These are phyloP conservation scores for Diarsia mendica DNA, from an alignment of 2,888 invertebrate genomes.

Conservation along the genomic window DNA sequence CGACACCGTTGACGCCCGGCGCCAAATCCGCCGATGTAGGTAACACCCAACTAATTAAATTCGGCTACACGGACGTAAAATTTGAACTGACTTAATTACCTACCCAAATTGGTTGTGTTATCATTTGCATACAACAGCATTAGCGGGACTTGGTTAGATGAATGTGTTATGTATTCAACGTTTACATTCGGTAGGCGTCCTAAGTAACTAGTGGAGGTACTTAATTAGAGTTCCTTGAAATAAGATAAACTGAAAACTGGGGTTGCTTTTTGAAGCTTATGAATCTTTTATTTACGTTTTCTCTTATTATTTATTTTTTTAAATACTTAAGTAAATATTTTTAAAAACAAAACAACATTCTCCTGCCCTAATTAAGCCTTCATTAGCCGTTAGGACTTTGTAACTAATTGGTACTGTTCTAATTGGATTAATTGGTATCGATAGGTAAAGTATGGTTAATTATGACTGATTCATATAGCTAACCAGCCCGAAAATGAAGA, in stretches of 20 bases:
- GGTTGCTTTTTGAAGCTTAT: not conserved
- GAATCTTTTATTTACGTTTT: no score
- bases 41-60: constrained; percentile 67
- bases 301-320: not conserved
- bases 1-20: constrained; percentile 54
- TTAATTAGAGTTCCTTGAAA: not conserved
- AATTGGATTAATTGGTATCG: not conserved
- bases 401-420: not conserved
- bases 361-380: no score
- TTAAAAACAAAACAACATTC: no score
- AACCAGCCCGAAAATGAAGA: not conserved
- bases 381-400: no score
- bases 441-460: not conserved
- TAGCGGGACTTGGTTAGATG: constrained; percentile 53
- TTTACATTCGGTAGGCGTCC: constrained; percentile 21
- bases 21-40: constrained; percentile 61
- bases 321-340: no score
- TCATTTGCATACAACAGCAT: constrained; percentile 66
- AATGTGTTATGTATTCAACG: constrained; percentile 54
- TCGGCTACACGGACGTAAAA: constrained; percentile 64
- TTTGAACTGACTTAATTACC: constrained; percentile 67
- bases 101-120: constrained; percentile 66
- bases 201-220: constrained; percentile 8
- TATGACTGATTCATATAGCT: not conserved
- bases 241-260: not conserved